Conservation (phyloP, 1,140 invertebrate species). For the Aphelinus certus region DNA sequence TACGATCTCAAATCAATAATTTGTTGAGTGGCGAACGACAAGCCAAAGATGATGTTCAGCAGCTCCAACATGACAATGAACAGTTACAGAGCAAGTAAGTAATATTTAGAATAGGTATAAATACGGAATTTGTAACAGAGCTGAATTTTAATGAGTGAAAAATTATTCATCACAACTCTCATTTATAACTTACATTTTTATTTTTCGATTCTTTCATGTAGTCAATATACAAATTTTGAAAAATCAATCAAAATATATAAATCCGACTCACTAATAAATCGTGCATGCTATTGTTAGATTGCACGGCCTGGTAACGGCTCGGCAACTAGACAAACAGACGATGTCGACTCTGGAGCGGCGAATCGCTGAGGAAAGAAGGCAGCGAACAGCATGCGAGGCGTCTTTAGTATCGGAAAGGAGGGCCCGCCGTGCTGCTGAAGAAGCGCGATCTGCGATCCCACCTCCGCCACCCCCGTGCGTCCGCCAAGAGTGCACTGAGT, state of each 20-base stretch:
- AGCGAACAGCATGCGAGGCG: constrained; percentile 77
- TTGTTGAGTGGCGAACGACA: constrained; percentile 74
- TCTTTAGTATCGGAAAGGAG: constrained; percentile 81
- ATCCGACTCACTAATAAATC: background rate
- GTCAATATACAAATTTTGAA: background rate
- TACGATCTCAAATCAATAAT: constrained; percentile 80
- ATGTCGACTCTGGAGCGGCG: constrained; percentile 81
- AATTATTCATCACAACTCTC: constrained; percentile 1
- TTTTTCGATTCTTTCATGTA: background rate
- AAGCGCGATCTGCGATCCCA: constrained; percentile 58
- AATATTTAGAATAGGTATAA: background rate
- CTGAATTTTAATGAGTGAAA: background rate
- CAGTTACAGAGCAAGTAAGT: constrained; percentile 81
- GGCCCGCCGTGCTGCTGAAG: constrained; percentile 67
- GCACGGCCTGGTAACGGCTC: constrained; percentile 75
- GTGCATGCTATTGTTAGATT: constrained; percentile 64
- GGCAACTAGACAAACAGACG: constrained; percentile 82
- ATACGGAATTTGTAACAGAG: background rate
- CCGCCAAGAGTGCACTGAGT: constrained; percentile 77
- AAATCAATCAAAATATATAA: background rate
- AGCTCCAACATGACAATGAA: constrained; percentile 85
- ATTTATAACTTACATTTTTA: background rate
- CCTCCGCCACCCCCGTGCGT: constrained; percentile 57
- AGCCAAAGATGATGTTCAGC: constrained; percentile 77
- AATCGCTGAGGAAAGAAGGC: constrained; percentile 84